Conservation (phyloP, 2,797 vertebrate species). For the Gobio occitaniae region DNA sequence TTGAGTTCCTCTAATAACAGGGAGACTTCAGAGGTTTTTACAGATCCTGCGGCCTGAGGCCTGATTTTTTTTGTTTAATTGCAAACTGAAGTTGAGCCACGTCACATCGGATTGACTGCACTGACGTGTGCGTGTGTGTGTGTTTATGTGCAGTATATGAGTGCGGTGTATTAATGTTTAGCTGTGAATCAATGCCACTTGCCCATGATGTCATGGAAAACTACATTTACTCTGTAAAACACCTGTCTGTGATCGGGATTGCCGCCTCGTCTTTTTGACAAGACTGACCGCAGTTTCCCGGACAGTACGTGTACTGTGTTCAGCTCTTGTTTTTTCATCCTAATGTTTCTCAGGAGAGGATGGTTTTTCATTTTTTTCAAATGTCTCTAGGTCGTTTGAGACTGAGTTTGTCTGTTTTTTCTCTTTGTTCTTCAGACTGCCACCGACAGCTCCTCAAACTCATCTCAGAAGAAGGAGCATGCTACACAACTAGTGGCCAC, state of each 20-base stretch:
- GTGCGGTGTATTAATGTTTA: slow-evolving; percentile 41
- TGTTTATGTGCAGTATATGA: slow-evolving; percentile 57
- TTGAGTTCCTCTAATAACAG: slow-evolving; percentile 61
- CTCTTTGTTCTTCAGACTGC: slow-evolving; percentile 83
- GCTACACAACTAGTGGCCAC: slow-evolving; percentile 87
- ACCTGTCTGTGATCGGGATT: slow-evolving; percentile 52
- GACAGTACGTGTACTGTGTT: slow-evolving; percentile 6
- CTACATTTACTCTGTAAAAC: slow-evolving; percentile 37
- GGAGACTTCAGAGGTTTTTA: slow-evolving; percentile 58
- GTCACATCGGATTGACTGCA: slow-evolving; percentile 49
- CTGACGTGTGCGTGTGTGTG: slow-evolving; percentile 10
- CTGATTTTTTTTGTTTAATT: slow-evolving; percentile 53
- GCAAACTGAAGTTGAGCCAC: slow-evolving; percentile 56
- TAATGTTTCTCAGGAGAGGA: not conserved
- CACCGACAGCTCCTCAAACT: slow-evolving; percentile 98
- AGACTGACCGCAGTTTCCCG: not conserved
- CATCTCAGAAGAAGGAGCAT: slow-evolving; percentile 93
- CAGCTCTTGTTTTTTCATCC: not conserved
- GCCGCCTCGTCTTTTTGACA: slow-evolving; percentile 36
- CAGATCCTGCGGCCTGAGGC: slow-evolving; percentile 55
- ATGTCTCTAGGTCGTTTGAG: not conserved
- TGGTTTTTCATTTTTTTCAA: not conserved
- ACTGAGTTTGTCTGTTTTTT: slow-evolving; percentile 57
- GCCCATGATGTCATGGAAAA: slow-evolving; percentile 60
- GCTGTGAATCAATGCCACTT: slow-evolving; percentile 36